Percentiles rank a stretch among this genome's conserved stretches.
These are phyloP conservation scores for Creontiades dilutus DNA, from an alignment of 2,888 invertebrate genomes.

Conservation along the genomic window DNA sequence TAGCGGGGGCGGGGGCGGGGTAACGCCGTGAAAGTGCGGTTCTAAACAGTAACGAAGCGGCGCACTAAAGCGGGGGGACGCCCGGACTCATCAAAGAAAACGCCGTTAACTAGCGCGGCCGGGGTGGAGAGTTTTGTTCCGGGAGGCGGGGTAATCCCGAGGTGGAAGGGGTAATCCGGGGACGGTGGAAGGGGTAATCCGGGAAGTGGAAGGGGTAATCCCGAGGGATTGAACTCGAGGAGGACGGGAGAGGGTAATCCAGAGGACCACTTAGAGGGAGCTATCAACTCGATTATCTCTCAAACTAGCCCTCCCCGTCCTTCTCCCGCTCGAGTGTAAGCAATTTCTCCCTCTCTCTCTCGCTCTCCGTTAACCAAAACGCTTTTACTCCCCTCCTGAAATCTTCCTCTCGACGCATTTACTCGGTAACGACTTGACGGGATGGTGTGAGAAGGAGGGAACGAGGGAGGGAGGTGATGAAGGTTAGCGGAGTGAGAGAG, in stretches of 20 bases:
- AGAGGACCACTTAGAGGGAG: slow-evolving; percentile 66
- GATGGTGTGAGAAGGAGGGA: neutral
- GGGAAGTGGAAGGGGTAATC: slow-evolving; percentile 47
- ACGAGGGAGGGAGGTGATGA: too few species aligned
- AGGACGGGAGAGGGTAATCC: slow-evolving; percentile 56
- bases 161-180: neutral
- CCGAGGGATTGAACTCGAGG: slow-evolving; percentile 15
- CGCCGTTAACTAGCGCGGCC: slow-evolving; percentile 64
- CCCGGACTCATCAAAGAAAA: slow-evolving; percentile 65
- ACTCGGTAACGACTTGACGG: slow-evolving; percentile 1
- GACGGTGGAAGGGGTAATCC: slow-evolving; percentile 37
- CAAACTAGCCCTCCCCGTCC: slow-evolving; percentile 64
- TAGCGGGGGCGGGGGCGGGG: neutral
- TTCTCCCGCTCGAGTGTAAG: slow-evolving; percentile 4
- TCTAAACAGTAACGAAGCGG: slow-evolving; percentile 61
- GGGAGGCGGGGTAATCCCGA: slow-evolving; percentile 28
- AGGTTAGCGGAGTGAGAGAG: too few species aligned
- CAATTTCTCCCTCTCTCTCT: slow-evolving; percentile 41
- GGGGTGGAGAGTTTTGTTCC: neutral
- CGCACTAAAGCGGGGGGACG: slow-evolving; percentile 43
- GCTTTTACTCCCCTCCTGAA: slow-evolving; percentile 44
- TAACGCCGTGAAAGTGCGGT: slow-evolving; percentile 51
- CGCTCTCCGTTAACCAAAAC: slow-evolving; percentile 4
- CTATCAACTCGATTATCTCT: slow-evolving; percentile 71
- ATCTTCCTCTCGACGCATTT: slow-evolving; percentile 5